Base-by-base conservation (phyloP, 2,113 vertebrate species). In the Anhinga rufa region DNA sequence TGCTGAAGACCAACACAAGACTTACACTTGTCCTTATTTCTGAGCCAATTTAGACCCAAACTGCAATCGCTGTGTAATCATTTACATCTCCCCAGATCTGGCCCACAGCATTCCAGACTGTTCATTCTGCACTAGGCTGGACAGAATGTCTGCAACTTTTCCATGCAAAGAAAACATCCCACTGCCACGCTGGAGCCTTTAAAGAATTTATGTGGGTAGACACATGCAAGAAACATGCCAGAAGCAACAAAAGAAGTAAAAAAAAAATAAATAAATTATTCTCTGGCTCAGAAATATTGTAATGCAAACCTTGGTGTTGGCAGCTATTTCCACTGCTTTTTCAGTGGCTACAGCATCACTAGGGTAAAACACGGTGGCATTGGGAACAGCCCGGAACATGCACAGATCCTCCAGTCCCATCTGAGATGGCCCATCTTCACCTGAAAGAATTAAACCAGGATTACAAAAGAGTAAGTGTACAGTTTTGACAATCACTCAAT, bases 391-490 rank as follows among this genome's bases (percentile, higher is more conserved):
- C 42, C 99, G 98, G 92, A 99, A 99, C 98, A 99, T 99, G 92
- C 98, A 98, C 87, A 99, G 86, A 48, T 99, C 99, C 96, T 99
- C 99, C 76, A 99, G 98, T 51, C 98, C 99, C 99, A 99, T 99
- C 97, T 99, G 98, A 82, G 99, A 99, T 10, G 99, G 99, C 28
- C 99, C 99, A 58, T 99, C 99, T 97, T 99, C 99, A 94, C 99
- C 99, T 99, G 95, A 11, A 96, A 97, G 93, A 75, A 75, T 72
- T 88, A 77, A 95, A 60, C 15, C 10, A 80, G 9, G 20, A 49
- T 55, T 88, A 88, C 15, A 54, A 32, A 71, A 26, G 32, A 36
- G 6, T 68, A 81, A 83, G 49, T 16, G 49, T 46, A 51, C 32
- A 12, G 28, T 84, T 91, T 36, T 85, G 71, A 68, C 76, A 83